phyloP scores from a whole-genome alignment of 2,888 invertebrate species.

The Cylindroiulus punctatus region DNA sequence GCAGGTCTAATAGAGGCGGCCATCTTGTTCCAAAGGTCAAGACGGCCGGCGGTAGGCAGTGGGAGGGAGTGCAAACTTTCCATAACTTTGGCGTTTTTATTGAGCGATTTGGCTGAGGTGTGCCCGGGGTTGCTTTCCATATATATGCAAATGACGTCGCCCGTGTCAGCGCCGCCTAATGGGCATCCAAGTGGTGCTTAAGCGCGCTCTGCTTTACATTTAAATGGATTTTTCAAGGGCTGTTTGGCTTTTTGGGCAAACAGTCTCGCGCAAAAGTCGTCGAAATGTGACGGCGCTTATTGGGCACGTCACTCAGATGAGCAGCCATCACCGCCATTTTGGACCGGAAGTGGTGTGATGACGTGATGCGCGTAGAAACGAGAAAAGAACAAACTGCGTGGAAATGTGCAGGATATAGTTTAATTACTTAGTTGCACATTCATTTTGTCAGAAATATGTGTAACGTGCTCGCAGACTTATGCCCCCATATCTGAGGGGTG shows the following conservation, averaged over 20 bases:
- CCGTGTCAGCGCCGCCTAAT: slow-evolving; percentile 40
- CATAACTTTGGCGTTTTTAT: background rate
- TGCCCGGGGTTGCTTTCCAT: slow-evolving; percentile 43
- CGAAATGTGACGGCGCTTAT: background rate
- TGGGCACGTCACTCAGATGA: background rate
- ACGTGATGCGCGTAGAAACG: background rate
- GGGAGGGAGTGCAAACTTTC: background rate
- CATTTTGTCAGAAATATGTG: no score
- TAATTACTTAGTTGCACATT: no score
- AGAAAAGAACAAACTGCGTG: no score
- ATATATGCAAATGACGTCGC: slow-evolving; percentile 50
- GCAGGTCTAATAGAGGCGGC: no score
- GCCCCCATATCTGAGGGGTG: no score
- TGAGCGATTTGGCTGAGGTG: background rate
- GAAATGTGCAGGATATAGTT: no score
- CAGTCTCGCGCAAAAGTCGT: background rate
- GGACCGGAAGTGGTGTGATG: background rate
- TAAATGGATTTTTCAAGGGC: slow-evolving; percentile 49
- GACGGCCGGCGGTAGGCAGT: background rate
- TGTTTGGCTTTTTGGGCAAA: slow-evolving; percentile 35
- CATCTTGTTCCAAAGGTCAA: no score
- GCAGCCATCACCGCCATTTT: background rate
- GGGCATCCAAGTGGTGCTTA: slow-evolving; percentile 45
- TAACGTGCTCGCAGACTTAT: no score
- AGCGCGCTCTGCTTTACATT: slow-evolving; percentile 52